Evolutionary conservation across 2,888 invertebrate species (phyloP).

Genomic region (Agrotis clavis): DNA sequence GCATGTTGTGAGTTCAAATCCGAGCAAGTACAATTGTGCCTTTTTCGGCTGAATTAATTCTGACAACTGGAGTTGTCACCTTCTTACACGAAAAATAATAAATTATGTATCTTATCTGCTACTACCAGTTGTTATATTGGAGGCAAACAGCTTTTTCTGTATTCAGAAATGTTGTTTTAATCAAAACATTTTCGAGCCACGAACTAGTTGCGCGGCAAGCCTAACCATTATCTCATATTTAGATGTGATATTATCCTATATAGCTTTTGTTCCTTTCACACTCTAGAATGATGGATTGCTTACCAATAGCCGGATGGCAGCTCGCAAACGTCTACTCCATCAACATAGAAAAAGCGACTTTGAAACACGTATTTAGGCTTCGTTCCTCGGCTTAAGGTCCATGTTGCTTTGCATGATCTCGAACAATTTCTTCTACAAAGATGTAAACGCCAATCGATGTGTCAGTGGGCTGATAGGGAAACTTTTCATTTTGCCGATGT

Average conservation of each 20-base stretch:
- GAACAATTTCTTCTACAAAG: slow-evolving; percentile 86
- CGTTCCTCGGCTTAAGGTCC: slow-evolving; percentile 75
- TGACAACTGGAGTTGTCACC: no score
- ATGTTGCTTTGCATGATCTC: slow-evolving; percentile 80
- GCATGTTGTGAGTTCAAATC: no score
- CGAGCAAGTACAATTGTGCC: no score
- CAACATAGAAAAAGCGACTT: slow-evolving; percentile 77
- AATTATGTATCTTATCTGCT: no score
- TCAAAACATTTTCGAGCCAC: not conserved
- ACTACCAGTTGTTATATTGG: no score
- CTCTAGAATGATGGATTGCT: slow-evolving; percentile 86
- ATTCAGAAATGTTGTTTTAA: no score
- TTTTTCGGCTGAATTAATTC: no score
- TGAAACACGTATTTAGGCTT: slow-evolving; percentile 64
- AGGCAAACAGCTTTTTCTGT: no score
- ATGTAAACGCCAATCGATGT: slow-evolving; percentile 89
- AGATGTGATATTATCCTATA: slow-evolving; percentile 72
- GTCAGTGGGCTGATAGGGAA: slow-evolving; percentile 88
- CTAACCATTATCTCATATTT: slow-evolving; percentile 68
- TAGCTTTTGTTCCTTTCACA: slow-evolving; percentile 82
- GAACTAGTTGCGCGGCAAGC: slow-evolving; percentile 24
- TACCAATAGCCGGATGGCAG: slow-evolving; percentile 83
- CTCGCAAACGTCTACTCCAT: slow-evolving; percentile 80
- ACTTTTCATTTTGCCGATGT: slow-evolving; percentile 89
- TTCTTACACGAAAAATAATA: no score